Base-by-base conservation (phyloP, 2,888 invertebrate genomes). In the Ctena decussata region DNA sequence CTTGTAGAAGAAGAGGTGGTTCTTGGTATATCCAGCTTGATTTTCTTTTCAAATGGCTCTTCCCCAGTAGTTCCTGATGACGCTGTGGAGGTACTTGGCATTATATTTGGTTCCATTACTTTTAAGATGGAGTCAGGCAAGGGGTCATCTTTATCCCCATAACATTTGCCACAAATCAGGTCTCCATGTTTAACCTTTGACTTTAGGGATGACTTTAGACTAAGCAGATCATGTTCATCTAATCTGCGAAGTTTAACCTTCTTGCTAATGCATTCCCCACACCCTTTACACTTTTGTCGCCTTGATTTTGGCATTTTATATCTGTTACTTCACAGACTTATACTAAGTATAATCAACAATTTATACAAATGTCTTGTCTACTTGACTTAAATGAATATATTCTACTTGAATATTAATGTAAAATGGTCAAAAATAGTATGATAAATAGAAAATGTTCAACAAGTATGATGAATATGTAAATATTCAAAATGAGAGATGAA, bases 111-210 rank as follows among this genome's bases (percentile, higher is more conserved):
- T n/a, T 15, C 27, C 57, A 24, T 27, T 57, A 27, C 24, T 27
- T 57, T 57, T 57, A 57, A 57, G 57, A 57, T 57, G 57, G 57
- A 2, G 57, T 57, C 27, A 57, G 57, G 57, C 57, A 57, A 57
- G 57, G 57, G 57, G 57, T 57, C 57, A 15, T 8, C 27, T 57
- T 57, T 57, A 57, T 2, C 57, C 57, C 57, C 57, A 8, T 8
- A 57, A 57, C 57, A 57, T 27, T 57, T 57, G 57, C 12, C 5
- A 57, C 57, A 27, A 57, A 57, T 57, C 57, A 57, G n/a, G 12
- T 57, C 57, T 57, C 57, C 57, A 2, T 57, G 6, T 57, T 57
- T 57, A 57, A 57, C 57, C 57, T 57, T 57, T 57, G 57, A 27
- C 57, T 57, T 57, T 27, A 57, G 57, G 57, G 57, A 57, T 57